Evolutionary conservation across 2,888 invertebrate genomes (phyloP).

Genomic region (Ptilodon capucinus): DNA sequence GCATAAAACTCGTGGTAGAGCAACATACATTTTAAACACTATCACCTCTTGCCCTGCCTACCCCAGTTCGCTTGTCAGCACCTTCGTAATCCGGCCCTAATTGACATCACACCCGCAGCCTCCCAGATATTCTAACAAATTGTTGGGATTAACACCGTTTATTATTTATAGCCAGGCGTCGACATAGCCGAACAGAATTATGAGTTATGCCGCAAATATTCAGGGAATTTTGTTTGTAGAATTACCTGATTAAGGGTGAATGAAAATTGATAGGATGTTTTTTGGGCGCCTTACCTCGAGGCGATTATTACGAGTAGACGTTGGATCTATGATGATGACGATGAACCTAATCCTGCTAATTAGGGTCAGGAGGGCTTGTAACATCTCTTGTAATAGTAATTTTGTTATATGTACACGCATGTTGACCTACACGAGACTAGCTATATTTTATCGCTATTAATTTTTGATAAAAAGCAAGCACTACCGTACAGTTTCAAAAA

Average conservation of each 20-base stretch:
- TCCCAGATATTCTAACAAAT: slow-evolving; percentile 6
- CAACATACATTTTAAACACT: not conserved
- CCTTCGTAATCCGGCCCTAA: not conserved
- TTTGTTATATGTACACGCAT: too few species aligned
- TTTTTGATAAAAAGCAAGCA: too few species aligned
- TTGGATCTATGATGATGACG: too few species aligned
- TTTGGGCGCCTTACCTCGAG: not conserved
- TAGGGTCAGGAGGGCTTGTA: too few species aligned
- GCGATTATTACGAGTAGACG: too few species aligned
- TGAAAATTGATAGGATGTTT: not conserved
- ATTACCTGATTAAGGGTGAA: not conserved
- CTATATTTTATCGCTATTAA: too few species aligned
- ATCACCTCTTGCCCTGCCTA: not conserved
- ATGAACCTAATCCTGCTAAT: too few species aligned
- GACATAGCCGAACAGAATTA: not conserved
- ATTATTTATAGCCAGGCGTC: not conserved
- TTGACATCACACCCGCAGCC: not conserved
- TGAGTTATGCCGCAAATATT: not conserved
- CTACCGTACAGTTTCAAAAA: too few species aligned
- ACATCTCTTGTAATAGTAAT: too few species aligned
- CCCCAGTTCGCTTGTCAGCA: not conserved
- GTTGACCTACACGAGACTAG: too few species aligned
- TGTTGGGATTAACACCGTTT: slow-evolving; percentile 6
- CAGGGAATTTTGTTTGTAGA: not conserved
- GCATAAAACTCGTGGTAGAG: too few species aligned